phyloP scores from a whole-genome alignment of 2,888 invertebrate genomes.

The Unio delphinus region DNA sequence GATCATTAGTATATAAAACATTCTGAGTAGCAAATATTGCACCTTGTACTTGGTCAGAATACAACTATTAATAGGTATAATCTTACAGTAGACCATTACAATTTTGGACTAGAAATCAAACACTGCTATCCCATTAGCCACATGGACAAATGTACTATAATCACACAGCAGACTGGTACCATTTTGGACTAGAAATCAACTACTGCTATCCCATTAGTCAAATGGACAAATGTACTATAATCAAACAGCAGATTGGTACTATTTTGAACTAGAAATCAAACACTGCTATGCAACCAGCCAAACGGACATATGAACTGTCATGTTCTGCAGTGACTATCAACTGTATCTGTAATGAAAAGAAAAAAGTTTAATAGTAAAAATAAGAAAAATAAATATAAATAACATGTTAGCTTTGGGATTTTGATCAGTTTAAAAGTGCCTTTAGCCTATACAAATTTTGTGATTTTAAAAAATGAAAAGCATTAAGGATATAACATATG shows the following conservation, averaged over 20 bases:
- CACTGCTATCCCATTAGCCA: slow-evolving; percentile 24
- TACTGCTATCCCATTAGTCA: slow-evolving; percentile 24
- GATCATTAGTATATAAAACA: no score
- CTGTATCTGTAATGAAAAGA: slow-evolving; percentile 7
- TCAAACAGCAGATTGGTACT: background rate
- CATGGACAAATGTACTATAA: slow-evolving; percentile 20
- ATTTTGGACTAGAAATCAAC: slow-evolving; percentile 11
- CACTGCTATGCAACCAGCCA: slow-evolving; percentile 26
- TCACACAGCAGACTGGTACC: background rate
- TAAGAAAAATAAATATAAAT: background rate
- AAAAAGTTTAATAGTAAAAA: no score
- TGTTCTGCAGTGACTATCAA: slow-evolving; percentile 28
- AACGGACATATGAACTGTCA: slow-evolving; percentile 20
- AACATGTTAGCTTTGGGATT: no score
- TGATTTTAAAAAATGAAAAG: no score
- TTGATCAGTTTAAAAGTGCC: no score
- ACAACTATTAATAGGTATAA: no score
- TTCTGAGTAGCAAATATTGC: no score
- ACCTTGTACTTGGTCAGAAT: no score
- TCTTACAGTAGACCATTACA: background rate
- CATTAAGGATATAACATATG: no score
- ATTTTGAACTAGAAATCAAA: slow-evolving; percentile 12
- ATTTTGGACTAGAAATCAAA: slow-evolving; percentile 12
- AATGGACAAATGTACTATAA: slow-evolving; percentile 20
- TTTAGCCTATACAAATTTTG: no score